Percentiles rank a stretch among this genome's conserved stretches.
Evolutionary conservation across 1,140 invertebrate species (phyloP).

Genomic region (Microplitis demolitor): DNA sequence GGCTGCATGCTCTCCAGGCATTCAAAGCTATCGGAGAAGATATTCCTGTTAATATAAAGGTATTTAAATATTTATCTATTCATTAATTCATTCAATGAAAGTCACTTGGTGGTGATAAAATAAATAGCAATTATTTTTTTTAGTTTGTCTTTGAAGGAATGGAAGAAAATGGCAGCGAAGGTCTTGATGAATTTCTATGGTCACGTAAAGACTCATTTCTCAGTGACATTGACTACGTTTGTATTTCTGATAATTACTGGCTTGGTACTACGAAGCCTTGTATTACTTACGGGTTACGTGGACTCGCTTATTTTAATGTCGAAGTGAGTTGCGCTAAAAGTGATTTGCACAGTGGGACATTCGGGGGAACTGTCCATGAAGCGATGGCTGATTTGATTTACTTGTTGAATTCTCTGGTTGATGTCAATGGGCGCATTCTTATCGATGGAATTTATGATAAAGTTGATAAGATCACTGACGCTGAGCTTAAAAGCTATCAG

Average conservation of each 20-base stretch:
- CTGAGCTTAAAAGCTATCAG: constrained; percentile 80
- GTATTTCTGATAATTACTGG: constrained; percentile 99
- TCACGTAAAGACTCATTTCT: constrained; percentile 80
- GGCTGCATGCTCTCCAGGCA: constrained; percentile 92
- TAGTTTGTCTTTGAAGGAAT: constrained; percentile 97
- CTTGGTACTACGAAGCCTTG: constrained; percentile 95
- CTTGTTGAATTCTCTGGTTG: constrained; percentile 80
- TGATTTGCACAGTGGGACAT: constrained; percentile 95
- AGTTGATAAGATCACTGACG: constrained; percentile 74
- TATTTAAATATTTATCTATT: constrained; percentile 42
- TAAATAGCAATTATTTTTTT: constrained; percentile 8
- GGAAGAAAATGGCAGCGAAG: constrained; percentile 97
- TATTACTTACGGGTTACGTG: constrained; percentile 94
- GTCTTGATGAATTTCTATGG: constrained; percentile 85
- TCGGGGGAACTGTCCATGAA: constrained; percentile 89
- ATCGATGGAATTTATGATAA: constrained; percentile 81
- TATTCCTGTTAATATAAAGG: constrained; percentile 92
- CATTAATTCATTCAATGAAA: background rate
- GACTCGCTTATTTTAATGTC: constrained; percentile 90
- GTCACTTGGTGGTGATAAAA: no score
- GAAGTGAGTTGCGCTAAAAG: constrained; percentile 88
- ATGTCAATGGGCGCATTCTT: constrained; percentile 82
- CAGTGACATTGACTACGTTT: constrained; percentile 88
- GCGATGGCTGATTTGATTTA: constrained; percentile 89
- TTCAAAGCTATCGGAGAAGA: constrained; percentile 75